A percentile compares a stretch with the other conserved stretches of the same genome.
Conservation (phyloP, 2,888 invertebrate genomes). For the Hetaerina titia region DNA sequence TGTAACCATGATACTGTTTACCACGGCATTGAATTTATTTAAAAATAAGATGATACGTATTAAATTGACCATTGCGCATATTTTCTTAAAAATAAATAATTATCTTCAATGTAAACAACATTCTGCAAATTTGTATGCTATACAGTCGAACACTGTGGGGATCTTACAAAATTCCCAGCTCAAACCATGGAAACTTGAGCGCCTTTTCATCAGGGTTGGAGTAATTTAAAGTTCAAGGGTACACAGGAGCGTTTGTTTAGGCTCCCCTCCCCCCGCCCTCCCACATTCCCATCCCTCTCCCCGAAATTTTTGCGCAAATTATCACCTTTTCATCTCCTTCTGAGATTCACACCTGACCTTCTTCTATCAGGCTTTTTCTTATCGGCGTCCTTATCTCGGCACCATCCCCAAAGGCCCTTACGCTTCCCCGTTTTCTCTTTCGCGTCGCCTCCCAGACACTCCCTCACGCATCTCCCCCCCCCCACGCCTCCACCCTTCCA, state of each 20-base stretch:
- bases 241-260: neutral
- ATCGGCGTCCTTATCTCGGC: conserved; percentile 3
- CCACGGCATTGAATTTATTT: no score
- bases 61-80: no score
- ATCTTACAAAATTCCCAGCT: neutral
- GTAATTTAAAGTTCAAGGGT: neutral
- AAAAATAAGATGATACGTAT: no score
- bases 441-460: neutral
- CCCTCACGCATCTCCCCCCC: neutral
- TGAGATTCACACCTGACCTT: neutral
- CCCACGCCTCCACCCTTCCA: neutral
- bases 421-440: neutral
- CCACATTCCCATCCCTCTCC: neutral
- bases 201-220: neutral
- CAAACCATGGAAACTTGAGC: neutral
- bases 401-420: neutral
- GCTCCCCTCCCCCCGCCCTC: neutral
- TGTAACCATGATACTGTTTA: no score
- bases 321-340: conserved; percentile 32
- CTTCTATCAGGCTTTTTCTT: neutral
- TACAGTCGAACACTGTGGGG: no score
- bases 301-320: neutral
- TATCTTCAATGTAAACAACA: no score
- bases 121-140: no score
- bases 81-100: no score